Evolutionary conservation across 2,888 invertebrate genomes (phyloP).

Genomic region (Cantharis nigra): DNA sequence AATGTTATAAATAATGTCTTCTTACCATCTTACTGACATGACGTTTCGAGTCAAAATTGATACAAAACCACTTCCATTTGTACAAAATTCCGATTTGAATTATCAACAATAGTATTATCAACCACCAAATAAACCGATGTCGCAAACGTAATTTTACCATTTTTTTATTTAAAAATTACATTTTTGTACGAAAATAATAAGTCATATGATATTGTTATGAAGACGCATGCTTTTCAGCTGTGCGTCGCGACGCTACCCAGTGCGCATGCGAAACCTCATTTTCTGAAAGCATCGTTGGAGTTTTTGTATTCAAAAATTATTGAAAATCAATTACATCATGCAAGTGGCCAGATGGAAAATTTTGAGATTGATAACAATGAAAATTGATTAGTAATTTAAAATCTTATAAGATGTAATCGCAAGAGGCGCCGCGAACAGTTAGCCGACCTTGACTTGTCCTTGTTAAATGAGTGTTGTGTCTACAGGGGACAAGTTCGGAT

Average conservation of each 20-base stretch:
- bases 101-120: constrained; percentile 5
- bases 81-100: constrained; percentile 18
- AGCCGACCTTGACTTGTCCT: constrained; percentile 54
- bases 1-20: constrained; percentile 46
- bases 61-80: constrained; percentile 63
- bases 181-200: background rate
- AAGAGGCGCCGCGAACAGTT: constrained; percentile 58
- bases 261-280: background rate
- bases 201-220: background rate
- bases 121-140: constrained; percentile 10
- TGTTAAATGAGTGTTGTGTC: constrained; percentile 48
- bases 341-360: background rate
- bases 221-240: background rate
- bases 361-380: background rate
- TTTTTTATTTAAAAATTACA: background rate
- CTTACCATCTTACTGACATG: constrained; percentile 64
- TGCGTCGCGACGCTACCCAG: background rate
- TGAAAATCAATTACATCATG: background rate
- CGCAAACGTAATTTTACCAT: constrained; percentile 15
- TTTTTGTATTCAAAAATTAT: background rate
- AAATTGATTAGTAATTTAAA: background rate
- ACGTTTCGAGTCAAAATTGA: constrained; percentile 62
- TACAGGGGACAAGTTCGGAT: constrained; percentile 43
- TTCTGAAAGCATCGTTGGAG: background rate
- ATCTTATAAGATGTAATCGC: constrained; percentile 38